These are phyloP conservation scores for Mus spicilegus DNA, from an alignment of 2,113 vertebrate species.

Conservation along the genomic window DNA sequence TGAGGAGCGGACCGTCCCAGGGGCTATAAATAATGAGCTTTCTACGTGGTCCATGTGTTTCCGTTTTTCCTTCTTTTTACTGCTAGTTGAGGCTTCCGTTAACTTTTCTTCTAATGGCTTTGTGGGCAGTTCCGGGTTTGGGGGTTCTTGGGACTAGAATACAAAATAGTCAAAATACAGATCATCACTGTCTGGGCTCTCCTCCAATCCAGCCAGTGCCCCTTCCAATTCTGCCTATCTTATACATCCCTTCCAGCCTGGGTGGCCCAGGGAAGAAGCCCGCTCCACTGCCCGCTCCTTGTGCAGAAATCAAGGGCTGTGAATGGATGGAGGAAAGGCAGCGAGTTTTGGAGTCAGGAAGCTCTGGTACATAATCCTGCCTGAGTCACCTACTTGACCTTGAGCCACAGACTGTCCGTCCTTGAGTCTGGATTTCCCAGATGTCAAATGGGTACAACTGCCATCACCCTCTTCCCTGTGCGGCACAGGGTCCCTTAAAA, in stretches of 20 bases:
- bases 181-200: background rate
- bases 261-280: background rate
- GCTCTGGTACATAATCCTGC: background rate
- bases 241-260: fast-evolving
- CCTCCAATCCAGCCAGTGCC: background rate
- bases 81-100: slow-evolving; percentile 71
- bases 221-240: background rate
- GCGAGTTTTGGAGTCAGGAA: background rate
- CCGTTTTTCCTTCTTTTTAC: slow-evolving; percentile 81
- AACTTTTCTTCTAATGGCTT: slow-evolving; percentile 59
- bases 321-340: fast-evolving
- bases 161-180: background rate
- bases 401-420: background rate
- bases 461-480: background rate
- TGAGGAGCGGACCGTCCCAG: slow-evolving; percentile 62
- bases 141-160: slow-evolving; percentile 63
- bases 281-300: fast-evolving
- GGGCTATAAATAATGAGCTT: slow-evolving; percentile 74
- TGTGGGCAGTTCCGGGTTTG: slow-evolving; percentile 54
- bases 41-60: slow-evolving; percentile 77
- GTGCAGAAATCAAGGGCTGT: background rate
- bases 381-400: background rate
- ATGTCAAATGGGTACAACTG: background rate
- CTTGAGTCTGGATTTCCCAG: background rate
- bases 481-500: background rate